Conservation (phyloP, 1,140 invertebrate species). For the Platorchestia sp. region DNA sequence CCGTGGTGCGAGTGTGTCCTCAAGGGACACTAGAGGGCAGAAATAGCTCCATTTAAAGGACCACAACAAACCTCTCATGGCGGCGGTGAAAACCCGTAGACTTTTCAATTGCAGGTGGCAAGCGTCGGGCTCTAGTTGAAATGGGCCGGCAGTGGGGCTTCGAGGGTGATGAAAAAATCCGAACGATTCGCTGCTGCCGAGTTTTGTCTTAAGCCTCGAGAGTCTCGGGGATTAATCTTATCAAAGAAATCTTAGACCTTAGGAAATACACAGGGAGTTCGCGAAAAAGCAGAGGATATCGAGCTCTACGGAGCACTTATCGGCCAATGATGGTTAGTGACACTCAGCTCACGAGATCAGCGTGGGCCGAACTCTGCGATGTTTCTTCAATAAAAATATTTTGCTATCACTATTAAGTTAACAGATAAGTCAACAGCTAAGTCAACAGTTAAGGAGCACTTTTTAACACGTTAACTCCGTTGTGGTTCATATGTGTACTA, state of each 20-base stretch:
- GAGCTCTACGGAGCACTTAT: background rate
- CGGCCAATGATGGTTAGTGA: background rate
- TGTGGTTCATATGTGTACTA: too few relatives aligned
- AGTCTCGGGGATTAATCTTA: background rate
- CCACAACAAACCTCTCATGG: background rate
- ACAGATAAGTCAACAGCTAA: too few relatives aligned
- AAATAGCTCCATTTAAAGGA: background rate
- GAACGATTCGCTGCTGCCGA: background rate
- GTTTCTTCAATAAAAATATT: background rate
- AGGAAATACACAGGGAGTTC: background rate
- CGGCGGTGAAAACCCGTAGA: background rate
- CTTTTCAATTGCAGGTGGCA: background rate
- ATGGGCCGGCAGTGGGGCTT: background rate
- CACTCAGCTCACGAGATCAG: too few relatives aligned
- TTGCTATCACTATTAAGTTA: too few relatives aligned
- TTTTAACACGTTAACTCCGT: too few relatives aligned
- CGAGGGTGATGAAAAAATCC: background rate
- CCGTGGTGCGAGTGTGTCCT: background rate
- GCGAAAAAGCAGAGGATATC: background rate
- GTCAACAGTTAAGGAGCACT: too few relatives aligned
- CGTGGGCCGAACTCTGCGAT: background rate
- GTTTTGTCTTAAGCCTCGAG: background rate
- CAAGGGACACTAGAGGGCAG: background rate
- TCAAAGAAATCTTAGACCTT: background rate
- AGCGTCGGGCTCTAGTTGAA: background rate